Percentiles rank a stretch among this genome's conserved stretches.
phyloP scores from a whole-genome alignment of 1,140 invertebrate genomes.

The Dendroctonus valens region DNA sequence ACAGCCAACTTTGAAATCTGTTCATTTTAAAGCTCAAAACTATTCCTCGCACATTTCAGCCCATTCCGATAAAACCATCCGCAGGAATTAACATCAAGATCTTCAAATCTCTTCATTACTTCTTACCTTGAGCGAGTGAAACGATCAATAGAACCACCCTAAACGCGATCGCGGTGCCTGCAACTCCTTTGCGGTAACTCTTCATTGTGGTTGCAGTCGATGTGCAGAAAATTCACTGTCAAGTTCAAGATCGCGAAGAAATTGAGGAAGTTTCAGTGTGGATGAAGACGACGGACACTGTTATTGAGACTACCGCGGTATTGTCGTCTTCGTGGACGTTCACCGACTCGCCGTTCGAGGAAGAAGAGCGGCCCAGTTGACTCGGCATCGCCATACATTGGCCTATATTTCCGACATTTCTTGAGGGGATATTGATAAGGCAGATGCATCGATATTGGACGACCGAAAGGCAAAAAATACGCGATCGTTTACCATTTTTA shows the following conservation, averaged over 20 bases:
- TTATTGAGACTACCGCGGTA: conserved; percentile 13
- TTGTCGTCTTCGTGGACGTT: conserved; percentile 20
- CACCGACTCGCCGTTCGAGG: conserved; percentile 17
- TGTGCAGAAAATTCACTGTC: conserved; percentile 20
- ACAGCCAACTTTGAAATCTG: too few species aligned
- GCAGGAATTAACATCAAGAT: too few species aligned
- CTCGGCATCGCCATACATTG: conserved; percentile 15
- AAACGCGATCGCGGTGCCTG: neutral
- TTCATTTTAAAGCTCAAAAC: too few species aligned
- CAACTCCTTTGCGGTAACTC: conserved; percentile 6
- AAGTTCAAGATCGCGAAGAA: conserved; percentile 24
- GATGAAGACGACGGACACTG: conserved; percentile 11
- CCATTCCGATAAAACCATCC: too few species aligned
- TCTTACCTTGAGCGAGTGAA: conserved; percentile 10
- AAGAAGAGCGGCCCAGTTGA: conserved; percentile 15
- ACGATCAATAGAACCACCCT: conserved; percentile 4
- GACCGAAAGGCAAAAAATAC: neutral
- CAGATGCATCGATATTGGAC: conserved; percentile 7
- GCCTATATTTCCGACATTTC: conserved; percentile 26
- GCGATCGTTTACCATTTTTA: too few species aligned
- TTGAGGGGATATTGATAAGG: conserved; percentile 19
- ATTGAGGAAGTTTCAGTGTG: neutral
- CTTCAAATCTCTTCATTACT: too few species aligned
- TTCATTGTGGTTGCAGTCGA: conserved; percentile 4
- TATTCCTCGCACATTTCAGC: too few species aligned